Evolutionary conservation across 2,113 vertebrate genomes (phyloP), one percentile per base, ranked within the genome.

Genomic region (Apeltes quadracus): DNA sequence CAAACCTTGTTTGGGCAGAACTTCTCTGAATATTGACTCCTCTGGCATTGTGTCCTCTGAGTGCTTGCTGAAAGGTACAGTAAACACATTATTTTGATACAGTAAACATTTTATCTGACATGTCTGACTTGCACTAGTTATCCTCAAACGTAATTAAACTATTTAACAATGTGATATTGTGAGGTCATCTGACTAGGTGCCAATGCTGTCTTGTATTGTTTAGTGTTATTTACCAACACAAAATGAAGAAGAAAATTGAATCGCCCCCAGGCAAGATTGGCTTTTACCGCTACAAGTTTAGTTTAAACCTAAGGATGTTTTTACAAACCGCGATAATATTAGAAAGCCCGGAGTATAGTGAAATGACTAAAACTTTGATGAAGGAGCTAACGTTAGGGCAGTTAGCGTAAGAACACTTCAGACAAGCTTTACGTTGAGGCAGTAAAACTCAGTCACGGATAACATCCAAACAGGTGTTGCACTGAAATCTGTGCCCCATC

Each of bases 1-100:
- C 82, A 82, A 91, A 97, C 97, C 97, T 95, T 97, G 96, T 90
- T 99, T 98, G 16, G 97, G 97, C 87, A 99, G 93, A 85, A 98
- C 96, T 91, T 98, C 97, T 79, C 94, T 93, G 72, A 98, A 94
- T 87, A 90, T 91, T 0, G 94, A 93, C 87, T 96, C 92, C 85
- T 98, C 96, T 32, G 96, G 95, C 97, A 98, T 98, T 36, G 50
- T 86, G 79, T 54, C 43, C 75, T 53, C 67, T 54, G 54, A 20
- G 43, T 72, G 54, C 41, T n/a, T 36, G 38, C 85, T 86, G 77
- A 80, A 78, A 51, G 65, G 61, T 54, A 54, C 53, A 54, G 53
- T 57, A 85, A 79, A 75, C 4, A 64, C 8, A 65, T 71, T 14
- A 22, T 41, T 43, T n/a, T 22, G 65, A 46, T 36, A 44, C 7